These are phyloP conservation scores for Neotragus moschatus DNA, from an alignment of 2,113 vertebrate species.

Conservation along the genomic window DNA sequence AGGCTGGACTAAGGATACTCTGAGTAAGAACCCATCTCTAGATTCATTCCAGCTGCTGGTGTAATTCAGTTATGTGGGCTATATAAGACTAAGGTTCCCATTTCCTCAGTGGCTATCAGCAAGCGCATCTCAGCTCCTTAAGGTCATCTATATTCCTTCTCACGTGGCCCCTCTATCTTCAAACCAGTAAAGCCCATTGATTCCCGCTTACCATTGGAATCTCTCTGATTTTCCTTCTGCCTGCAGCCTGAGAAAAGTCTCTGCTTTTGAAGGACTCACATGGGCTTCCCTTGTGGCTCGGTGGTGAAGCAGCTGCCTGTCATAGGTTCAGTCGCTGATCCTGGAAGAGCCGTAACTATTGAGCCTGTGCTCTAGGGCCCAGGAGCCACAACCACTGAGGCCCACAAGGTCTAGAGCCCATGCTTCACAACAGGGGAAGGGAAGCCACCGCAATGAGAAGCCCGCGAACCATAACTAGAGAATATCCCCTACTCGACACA, in stretches of 20 bases:
- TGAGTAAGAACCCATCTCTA: background rate
- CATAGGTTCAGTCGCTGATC: background rate
- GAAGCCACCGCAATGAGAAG: background rate
- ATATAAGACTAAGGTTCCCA: background rate
- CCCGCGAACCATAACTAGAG: rapidly evolving
- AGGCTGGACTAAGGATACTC: background rate
- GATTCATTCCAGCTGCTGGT: background rate
- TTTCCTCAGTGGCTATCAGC: background rate
- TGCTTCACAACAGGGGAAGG: background rate
- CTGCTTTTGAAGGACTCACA: background rate
- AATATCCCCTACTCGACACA: background rate
- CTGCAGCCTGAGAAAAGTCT: background rate
- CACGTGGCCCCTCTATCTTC: background rate
- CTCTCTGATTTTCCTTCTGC: background rate
- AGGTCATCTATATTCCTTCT: background rate
- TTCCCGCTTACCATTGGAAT: background rate
- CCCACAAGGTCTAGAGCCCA: background rate
- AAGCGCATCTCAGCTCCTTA: background rate
- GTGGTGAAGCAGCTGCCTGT: background rate
- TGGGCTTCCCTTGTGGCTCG: background rate
- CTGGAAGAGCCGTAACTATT: background rate
- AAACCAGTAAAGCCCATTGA: background rate
- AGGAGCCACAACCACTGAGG: background rate
- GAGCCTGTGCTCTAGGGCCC: background rate
- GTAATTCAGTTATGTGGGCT: background rate